phyloP scores from a whole-genome alignment of 1,140 invertebrate species.

The Parasteatoda tepidariorum region DNA sequence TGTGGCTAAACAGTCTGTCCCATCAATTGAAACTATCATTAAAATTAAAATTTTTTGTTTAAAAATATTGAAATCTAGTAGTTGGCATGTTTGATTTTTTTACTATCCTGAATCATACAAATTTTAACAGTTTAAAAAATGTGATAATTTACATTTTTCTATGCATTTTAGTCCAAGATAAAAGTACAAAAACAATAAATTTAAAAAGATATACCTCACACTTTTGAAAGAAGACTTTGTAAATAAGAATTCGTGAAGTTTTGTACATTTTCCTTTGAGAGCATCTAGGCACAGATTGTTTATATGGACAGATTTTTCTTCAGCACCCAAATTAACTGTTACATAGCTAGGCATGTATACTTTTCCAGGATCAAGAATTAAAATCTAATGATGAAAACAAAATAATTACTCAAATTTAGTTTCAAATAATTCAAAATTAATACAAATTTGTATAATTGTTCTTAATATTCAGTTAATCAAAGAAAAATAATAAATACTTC shows the following conservation, averaged over 20 bases:
- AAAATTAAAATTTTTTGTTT: too few species aligned
- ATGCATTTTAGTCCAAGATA: neutral
- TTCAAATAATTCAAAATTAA: too few species aligned
- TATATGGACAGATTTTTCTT: slow-evolving; percentile 90
- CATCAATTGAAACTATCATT: too few species aligned
- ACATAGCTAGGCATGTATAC: slow-evolving; percentile 94
- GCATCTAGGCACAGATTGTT: slow-evolving; percentile 85
- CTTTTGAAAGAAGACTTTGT: slow-evolving; percentile 91
- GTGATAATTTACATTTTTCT: neutral
- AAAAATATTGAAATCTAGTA: too few species aligned
- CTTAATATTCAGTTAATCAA: too few species aligned
- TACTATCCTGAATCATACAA: too few species aligned
- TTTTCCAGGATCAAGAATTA: slow-evolving; percentile 93
- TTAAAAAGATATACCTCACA: slow-evolving; percentile 75
- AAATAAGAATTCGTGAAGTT: slow-evolving; percentile 90
- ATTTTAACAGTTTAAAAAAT: neutral
- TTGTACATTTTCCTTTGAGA: slow-evolving; percentile 73
- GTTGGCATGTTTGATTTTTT: too few species aligned
- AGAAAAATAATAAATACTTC: too few species aligned
- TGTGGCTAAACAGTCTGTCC: too few species aligned
- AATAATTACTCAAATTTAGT: neutral
- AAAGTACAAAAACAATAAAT: neutral
- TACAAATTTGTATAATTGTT: too few species aligned
- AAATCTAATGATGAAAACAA: slow-evolving; percentile 72
- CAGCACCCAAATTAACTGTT: slow-evolving; percentile 92